Evolutionary conservation across 2,888 invertebrate genomes (phyloP), one percentile per base, ranked within the genome.

Genomic region (Drosophila peninsularis): DNA sequence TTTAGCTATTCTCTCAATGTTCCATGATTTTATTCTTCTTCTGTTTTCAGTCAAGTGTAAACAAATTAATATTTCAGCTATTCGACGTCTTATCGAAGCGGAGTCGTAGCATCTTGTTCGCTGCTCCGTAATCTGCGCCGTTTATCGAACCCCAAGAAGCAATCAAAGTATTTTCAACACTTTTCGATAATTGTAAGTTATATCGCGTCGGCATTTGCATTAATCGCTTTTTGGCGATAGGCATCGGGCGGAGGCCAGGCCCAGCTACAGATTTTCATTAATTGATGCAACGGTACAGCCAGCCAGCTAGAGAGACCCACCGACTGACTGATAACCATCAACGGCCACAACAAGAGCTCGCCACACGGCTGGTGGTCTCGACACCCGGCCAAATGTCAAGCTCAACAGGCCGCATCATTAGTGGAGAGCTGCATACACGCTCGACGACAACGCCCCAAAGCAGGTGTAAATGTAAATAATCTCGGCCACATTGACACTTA

Each of bases 401-500:
- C 71, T 69, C 78, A 67, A 69, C 70, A 49, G 72, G 70, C 58
- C 65, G 80, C 80, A 82, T 85, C 84, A 85, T 85, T 85, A 88
- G 84, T 76, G 68, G 52, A 55, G 54, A 39, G 62, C 69, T 37
- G 50, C 41, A 34, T 32, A 47, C 49, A 58, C 56, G 42, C 54
- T 17, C 52, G 56, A 57, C 72, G 72, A 72, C 68, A 62, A 62
- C 77, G 78, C 68, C 73, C 57, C 52, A 58, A 49, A 70, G 68
- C 85, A 85, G 88, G 85, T 85, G 88, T 85, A 86, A 88, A 85
- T 88, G 81, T 88, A 82, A 85, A 85, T 86, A 80, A 88, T 88
- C 85, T 88, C 56, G 76, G 57, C 74, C 75, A 82, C 71, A 66
- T 84, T 80, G 78, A 78, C 82, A 78, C 80, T 73, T 50, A 21